Conservation (phyloP, 2,888 invertebrate species). For the Hetaerina titia region DNA sequence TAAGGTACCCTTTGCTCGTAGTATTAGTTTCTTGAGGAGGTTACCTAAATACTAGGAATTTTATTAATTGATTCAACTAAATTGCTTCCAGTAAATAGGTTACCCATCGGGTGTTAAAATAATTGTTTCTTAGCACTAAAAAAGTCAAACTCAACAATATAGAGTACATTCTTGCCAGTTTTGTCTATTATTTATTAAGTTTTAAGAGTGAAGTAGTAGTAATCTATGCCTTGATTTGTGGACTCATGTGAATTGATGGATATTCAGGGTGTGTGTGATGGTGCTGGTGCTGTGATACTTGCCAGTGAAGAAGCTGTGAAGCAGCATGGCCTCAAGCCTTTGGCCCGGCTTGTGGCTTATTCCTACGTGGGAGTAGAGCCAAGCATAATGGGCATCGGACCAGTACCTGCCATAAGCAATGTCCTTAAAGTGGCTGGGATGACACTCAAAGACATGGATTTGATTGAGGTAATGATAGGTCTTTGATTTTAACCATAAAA, state of each 20-base stretch:
- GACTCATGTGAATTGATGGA: background rate
- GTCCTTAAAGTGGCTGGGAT: constrained; percentile 89
- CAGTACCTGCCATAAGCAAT: constrained; percentile 94
- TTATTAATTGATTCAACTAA: too few relatives aligned
- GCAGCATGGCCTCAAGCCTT: constrained; percentile 88
- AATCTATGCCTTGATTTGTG: too few relatives aligned
- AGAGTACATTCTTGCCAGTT: too few relatives aligned
- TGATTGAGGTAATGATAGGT: constrained; percentile 87
- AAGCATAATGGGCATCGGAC: constrained; percentile 98
- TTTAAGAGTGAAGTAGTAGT: too few relatives aligned
- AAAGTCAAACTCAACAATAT: too few relatives aligned
- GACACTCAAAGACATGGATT: constrained; percentile 91
- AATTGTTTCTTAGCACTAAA: too few relatives aligned
- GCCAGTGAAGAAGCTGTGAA: constrained; percentile 95
- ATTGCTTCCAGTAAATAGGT: too few relatives aligned
- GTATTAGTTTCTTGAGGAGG: too few relatives aligned
- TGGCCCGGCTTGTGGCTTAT: constrained; percentile 95
- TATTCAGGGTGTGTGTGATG: constrained; percentile 95
- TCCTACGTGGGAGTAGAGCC: constrained; percentile 97
- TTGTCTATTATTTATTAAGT: too few relatives aligned
- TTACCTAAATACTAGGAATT: too few relatives aligned
- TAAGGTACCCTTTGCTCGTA: too few relatives aligned
- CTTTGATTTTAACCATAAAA: background rate
- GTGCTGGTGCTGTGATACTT: constrained; percentile 94
- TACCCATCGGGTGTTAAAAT: too few relatives aligned